Conservation (phyloP, 2,888 invertebrate genomes). For the Hyles lineata region DNA sequence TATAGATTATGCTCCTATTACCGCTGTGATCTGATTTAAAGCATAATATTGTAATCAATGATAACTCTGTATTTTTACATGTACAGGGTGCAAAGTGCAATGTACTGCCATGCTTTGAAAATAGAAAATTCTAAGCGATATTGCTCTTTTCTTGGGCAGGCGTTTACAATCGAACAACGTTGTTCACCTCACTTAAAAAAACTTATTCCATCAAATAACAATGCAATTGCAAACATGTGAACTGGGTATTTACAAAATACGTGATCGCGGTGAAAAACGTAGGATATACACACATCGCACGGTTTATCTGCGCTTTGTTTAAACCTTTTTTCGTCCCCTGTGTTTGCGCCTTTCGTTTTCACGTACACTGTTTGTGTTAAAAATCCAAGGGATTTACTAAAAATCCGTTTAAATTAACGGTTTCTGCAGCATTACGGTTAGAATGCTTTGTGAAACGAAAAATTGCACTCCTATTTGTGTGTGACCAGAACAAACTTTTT, state of each 20-base stretch:
- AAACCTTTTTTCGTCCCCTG: conserved; percentile 30
- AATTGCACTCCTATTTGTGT: not conserved
- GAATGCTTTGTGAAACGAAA: not conserved
- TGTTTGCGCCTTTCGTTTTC: conserved; percentile 31
- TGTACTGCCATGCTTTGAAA: too few species aligned
- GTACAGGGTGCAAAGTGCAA: too few species aligned
- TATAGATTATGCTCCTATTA: too few species aligned
- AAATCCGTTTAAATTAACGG: conserved; percentile 17
- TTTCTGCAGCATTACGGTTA: not conserved
- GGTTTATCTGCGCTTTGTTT: conserved; percentile 34
- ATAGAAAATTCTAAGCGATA: too few species aligned
- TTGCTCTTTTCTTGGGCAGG: too few species aligned
- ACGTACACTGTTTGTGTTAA: conserved; percentile 41
- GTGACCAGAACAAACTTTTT: not conserved
- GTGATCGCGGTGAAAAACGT: conserved; percentile 54
- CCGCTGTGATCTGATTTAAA: too few species aligned
- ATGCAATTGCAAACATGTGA: conserved; percentile 32
- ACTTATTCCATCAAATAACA: conserved; percentile 21
- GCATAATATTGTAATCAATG: too few species aligned
- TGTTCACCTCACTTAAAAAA: not conserved
- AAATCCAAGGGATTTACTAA: conserved; percentile 34
- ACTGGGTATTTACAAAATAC: conserved; percentile 50
- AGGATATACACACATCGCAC: conserved; percentile 51
- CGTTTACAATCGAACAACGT: not conserved
- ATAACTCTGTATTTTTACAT: too few species aligned